These are phyloP conservation scores for Lepidocyrtinus sp. DNA, from an alignment of 2,888 invertebrate species.

Conservation along the genomic window DNA sequence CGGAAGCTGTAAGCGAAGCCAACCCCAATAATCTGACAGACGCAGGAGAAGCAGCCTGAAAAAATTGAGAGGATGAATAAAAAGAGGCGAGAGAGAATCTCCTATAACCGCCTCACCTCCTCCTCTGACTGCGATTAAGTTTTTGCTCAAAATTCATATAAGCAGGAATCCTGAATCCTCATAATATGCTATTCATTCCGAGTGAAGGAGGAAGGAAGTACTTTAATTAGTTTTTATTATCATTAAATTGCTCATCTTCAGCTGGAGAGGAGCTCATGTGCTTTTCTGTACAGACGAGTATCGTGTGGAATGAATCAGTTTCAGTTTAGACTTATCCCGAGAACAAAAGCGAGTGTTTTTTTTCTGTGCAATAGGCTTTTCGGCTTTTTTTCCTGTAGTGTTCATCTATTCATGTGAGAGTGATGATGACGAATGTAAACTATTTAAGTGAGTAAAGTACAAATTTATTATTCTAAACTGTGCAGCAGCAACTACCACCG, in stretches of 20 bases:
- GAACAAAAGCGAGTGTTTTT: constrained; percentile 14
- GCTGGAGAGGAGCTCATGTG: constrained; percentile 45
- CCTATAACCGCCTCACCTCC: constrained; percentile 39
- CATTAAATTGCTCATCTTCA: constrained; percentile 63
- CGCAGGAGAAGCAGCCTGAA: constrained; percentile 22
- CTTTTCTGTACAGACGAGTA: neutral
- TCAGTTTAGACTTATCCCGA: constrained; percentile 30
- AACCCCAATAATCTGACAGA: constrained; percentile 35
- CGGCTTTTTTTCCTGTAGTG: neutral
- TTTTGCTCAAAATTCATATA: constrained; percentile 52
- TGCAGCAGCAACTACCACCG: constrained; percentile 22
- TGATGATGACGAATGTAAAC: constrained; percentile 17
- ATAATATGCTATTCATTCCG: too few species aligned
- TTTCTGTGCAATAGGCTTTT: neutral
- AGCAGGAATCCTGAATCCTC: neutral
- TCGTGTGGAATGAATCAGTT: constrained; percentile 34
- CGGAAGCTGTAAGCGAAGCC: constrained; percentile 50
- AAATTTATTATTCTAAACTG: constrained; percentile 34
- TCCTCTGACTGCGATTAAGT: constrained; percentile 50
- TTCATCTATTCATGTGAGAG: constrained; percentile 9
- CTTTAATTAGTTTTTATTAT: constrained; percentile 63
- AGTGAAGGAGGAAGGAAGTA: constrained; percentile 59
- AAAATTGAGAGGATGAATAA: constrained; percentile 23
- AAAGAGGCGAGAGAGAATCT: constrained; percentile 21
- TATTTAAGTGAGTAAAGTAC: constrained; percentile 16